These are phyloP conservation scores for Anoplophora glabripennis DNA, from an alignment of 1,140 invertebrate species.

Conservation along the genomic window DNA sequence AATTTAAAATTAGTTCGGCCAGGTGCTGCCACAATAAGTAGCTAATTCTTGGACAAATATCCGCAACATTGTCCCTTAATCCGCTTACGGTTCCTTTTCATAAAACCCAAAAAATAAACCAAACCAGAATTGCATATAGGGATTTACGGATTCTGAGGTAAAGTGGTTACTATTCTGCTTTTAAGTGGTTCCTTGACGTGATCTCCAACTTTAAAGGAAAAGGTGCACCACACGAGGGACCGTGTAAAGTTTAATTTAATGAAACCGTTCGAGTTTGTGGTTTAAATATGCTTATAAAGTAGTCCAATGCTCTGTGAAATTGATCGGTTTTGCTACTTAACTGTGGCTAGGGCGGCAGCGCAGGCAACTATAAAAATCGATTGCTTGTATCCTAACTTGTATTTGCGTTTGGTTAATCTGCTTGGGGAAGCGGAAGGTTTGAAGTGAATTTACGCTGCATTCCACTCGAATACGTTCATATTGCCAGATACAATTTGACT, in stretches of 20 bases:
- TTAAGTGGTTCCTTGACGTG: neutral
- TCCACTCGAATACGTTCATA: no score
- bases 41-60: constrained; percentile 13
- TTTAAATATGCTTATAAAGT: constrained; percentile 34
- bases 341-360: constrained; percentile 3
- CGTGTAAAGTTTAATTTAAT: neutral
- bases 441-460: neutral
- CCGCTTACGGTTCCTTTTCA: constrained; percentile 6
- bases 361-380: neutral
- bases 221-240: neutral
- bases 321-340: constrained; percentile 41
- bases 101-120: neutral
- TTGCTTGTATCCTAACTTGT: constrained; percentile 4
- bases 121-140: constrained; percentile 13
- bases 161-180: constrained; percentile 7
- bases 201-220: no score
- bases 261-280: constrained; percentile 21
- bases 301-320: constrained; percentile 46
- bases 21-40: constrained; percentile 1
- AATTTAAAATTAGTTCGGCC: neutral
- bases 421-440: constrained; percentile 6
- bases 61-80: constrained; percentile 18
- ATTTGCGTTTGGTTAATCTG: constrained; percentile 16
- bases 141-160: constrained; percentile 10
- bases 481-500: no score